Percentiles rank a stretch among this genome's conserved stretches.
phyloP scores from a whole-genome alignment of 2,797 vertebrate species.

The Calcarius lapponicus region DNA sequence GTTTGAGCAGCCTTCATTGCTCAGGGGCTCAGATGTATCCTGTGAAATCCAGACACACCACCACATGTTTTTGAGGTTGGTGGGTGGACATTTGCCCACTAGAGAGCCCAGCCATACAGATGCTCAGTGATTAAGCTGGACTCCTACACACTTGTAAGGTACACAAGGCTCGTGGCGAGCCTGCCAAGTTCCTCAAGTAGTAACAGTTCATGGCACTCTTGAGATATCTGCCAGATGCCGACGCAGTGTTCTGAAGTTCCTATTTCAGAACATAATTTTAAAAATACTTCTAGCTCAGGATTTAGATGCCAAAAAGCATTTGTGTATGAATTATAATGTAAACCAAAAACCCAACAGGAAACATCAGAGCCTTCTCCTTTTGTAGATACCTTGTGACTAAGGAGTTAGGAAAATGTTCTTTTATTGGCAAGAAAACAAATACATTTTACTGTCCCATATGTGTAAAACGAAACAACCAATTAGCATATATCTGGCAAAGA shows the following conservation, averaged over 20 bases:
- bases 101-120: slow-evolving; percentile 5
- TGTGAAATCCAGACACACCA: background rate
- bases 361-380: slow-evolving; percentile 38
- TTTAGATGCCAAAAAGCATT: slow-evolving; percentile 59
- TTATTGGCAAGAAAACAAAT: slow-evolving; percentile 26
- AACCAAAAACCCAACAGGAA: slow-evolving; percentile 61
- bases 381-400: background rate
- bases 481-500: slow-evolving; percentile 32
- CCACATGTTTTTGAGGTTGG: background rate
- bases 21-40: background rate
- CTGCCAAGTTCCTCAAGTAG: slow-evolving; percentile 64
- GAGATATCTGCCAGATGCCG: slow-evolving; percentile 68
- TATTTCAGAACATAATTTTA: slow-evolving; percentile 69
- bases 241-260: slow-evolving; percentile 57
- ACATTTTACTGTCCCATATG: slow-evolving; percentile 8
- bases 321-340: slow-evolving; percentile 51
- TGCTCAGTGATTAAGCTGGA: slow-evolving; percentile 28
- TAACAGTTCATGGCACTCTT: slow-evolving; percentile 59
- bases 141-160: slow-evolving; percentile 51
- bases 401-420: background rate
- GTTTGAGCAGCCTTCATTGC: background rate
- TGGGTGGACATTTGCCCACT: background rate
- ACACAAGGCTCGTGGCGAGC: background rate
- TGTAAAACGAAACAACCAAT: slow-evolving; percentile 41
- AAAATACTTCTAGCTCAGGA: slow-evolving; percentile 59